Conservation (phyloP, 2,888 invertebrate species). For the Dryomyza anilis region DNA sequence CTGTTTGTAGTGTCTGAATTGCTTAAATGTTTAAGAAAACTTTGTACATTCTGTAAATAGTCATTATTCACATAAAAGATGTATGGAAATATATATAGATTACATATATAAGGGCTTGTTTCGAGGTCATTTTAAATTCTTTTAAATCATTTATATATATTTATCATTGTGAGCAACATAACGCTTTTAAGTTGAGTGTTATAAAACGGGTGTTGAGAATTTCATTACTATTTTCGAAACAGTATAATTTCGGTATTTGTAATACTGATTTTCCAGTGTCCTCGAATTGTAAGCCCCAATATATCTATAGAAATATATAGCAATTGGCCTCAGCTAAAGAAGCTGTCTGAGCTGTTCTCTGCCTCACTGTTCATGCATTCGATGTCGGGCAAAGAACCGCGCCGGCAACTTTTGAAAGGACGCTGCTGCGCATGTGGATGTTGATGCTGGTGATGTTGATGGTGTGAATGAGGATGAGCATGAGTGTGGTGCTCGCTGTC, state of each 20-base stretch:
- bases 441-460: too few relatives aligned
- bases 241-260: too few relatives aligned
- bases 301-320: neutral
- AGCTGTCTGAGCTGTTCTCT: conserved; percentile 60
- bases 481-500: conserved; percentile 20
- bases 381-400: conserved; percentile 54
- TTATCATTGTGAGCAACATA: too few relatives aligned
- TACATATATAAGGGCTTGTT: too few relatives aligned
- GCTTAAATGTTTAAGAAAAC: neutral
- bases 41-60: conserved; percentile 21
- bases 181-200: too few relatives aligned
- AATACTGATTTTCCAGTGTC: too few relatives aligned
- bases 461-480: too few relatives aligned
- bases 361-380: conserved; percentile 57
- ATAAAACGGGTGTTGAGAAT: too few relatives aligned
- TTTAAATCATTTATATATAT: too few relatives aligned
- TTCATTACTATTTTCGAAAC: too few relatives aligned
- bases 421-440: conserved; percentile 30
- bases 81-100: neutral
- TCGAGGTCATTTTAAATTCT: too few relatives aligned
- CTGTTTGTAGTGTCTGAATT: neutral
- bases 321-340: conserved; percentile 41
- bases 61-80: conserved; percentile 1
- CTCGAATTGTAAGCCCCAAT: too few relatives aligned
- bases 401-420: conserved; percentile 42